These are phyloP conservation scores for Troides oblongomaculatus DNA, from an alignment of 2,888 invertebrate species.

Conservation along the genomic window DNA sequence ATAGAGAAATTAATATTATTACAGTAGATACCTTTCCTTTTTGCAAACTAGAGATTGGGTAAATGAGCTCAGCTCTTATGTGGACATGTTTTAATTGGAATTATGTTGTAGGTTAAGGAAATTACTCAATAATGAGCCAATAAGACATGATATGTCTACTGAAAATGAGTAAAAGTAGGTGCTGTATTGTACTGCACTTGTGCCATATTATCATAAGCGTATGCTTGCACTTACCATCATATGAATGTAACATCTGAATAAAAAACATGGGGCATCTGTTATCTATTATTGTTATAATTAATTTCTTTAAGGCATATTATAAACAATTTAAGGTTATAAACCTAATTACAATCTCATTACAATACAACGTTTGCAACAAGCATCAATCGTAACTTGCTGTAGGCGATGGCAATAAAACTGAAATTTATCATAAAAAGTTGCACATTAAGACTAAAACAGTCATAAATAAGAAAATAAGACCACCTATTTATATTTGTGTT, in stretches of 20 bases:
- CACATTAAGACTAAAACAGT: conserved; percentile 70
- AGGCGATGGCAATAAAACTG: conserved; percentile 59
- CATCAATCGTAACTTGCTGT: conserved; percentile 52
- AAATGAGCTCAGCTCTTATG: too few relatives aligned
- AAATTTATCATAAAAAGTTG: conserved; percentile 75
- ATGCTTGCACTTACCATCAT: too few relatives aligned
- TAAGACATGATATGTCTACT: too few relatives aligned
- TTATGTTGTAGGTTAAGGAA: too few relatives aligned
- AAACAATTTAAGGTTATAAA: conserved; percentile 59
- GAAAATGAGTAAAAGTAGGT: too few relatives aligned
- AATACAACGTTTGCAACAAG: conserved; percentile 37
- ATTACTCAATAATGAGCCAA: too few relatives aligned
- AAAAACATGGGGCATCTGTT: background rate
- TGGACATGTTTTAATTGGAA: too few relatives aligned
- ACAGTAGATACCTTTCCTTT: background rate
- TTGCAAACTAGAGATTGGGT: too few relatives aligned
- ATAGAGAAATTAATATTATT: background rate
- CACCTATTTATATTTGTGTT: conserved; percentile 70
- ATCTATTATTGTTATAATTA: conserved; percentile 25
- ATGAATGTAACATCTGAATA: too few relatives aligned
- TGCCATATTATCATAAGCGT: too few relatives aligned
- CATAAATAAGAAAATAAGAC: conserved; percentile 74
- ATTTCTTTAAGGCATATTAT: conserved; percentile 42
- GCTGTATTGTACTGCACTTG: too few relatives aligned
- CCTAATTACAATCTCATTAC: conserved; percentile 45